phyloP scores from a whole-genome alignment of 2,113 vertebrate species.

The Alexandromys fortis region DNA sequence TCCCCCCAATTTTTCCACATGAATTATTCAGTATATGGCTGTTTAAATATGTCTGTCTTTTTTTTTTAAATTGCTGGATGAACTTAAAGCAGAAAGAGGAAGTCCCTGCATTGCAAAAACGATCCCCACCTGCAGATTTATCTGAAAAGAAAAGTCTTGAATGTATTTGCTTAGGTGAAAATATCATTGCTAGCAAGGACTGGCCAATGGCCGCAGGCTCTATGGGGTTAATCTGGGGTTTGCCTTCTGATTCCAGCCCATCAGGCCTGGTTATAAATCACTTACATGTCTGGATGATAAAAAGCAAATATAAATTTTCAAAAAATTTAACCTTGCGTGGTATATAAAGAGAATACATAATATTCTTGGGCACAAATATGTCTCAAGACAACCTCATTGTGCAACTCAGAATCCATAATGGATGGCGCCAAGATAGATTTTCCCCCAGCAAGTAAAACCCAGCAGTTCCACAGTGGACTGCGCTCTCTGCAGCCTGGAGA shows the following conservation, averaged over 20 bases:
- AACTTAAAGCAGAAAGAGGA: slow-evolving; percentile 70
- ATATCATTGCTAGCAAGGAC: slow-evolving; percentile 56
- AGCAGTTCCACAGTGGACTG: slow-evolving; percentile 58
- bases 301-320: slow-evolving; percentile 86
- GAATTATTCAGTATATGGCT: slow-evolving; percentile 80
- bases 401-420: slow-evolving; percentile 84
- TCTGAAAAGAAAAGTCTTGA: slow-evolving; percentile 62
- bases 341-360: slow-evolving; percentile 88
- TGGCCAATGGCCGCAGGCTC: slow-evolving; percentile 72
- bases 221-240: slow-evolving; percentile 82
- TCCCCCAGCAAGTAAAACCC: slow-evolving; percentile 73
- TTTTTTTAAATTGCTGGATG: slow-evolving; percentile 47
- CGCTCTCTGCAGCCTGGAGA: slow-evolving; percentile 38
- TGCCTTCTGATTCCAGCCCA: slow-evolving; percentile 81
- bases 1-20: slow-evolving; percentile 77
- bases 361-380: slow-evolving; percentile 87
- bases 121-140: slow-evolving; percentile 68
- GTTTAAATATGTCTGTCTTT: slow-evolving; percentile 78
- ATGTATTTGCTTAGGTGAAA: slow-evolving; percentile 63
- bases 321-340: slow-evolving; percentile 86
- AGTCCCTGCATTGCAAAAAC: slow-evolving; percentile 62
- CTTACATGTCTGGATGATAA: slow-evolving; percentile 82
- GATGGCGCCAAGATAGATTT: slow-evolving; percentile 69
- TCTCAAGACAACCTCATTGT: slow-evolving; percentile 86
- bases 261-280: slow-evolving; percentile 82